Base-by-base conservation (phyloP, 2,113 vertebrate genomes). In the Pseudopipra pipra region DNA sequence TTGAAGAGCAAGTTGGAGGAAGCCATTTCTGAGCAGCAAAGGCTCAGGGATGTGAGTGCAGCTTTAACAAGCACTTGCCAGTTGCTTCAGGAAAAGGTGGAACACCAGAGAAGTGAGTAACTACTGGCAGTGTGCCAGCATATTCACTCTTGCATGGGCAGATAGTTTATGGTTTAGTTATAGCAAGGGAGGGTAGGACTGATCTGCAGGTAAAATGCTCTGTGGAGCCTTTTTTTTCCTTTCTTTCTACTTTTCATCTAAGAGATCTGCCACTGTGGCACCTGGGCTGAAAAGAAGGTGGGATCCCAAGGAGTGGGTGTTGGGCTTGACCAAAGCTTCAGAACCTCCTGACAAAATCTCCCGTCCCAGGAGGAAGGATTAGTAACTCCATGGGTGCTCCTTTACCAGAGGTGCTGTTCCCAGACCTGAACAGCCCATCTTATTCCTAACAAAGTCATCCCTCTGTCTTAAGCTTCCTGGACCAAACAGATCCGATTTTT, bases 91-190 rank as follows among this genome's bases (percentile, higher is more conserved):
- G 96, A 77, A 84, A 96, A 97, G 71, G 85, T 90, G 19, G 90
- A 95, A 72, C 89, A 94, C 13, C 90, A 91, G 59, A 95, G 86
- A 94, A 96, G 98, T 98, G 91, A 98, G 98, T 98, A 97, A 76
- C 67, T 44, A 0, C 12, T 81, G 77, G 49, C 65, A 66, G 4
- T 15, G 12, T 68, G 83, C 65, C 88, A 84, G 59, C 63, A 39
- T 87, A 39, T 87, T 71, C 22, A 3, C 61, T 79, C 46, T 67
- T 55, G 54, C 23, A 28, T 3, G 30, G 37, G 23, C 18, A 25
- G 62, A 33, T 31, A 25, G 14, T 80, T 68, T 22, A 19, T 37
- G 14, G 15, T 8, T 87, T 72, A 59, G 30, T 55, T 91, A 28
- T 2, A 9, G 25, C 11, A 55, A 15, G 30, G 76, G 37, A 25